Evolutionary conservation across 1,140 invertebrate genomes (phyloP), one percentile per base, ranked within the genome.

Genomic region (Nixonia krombeini): DNA sequence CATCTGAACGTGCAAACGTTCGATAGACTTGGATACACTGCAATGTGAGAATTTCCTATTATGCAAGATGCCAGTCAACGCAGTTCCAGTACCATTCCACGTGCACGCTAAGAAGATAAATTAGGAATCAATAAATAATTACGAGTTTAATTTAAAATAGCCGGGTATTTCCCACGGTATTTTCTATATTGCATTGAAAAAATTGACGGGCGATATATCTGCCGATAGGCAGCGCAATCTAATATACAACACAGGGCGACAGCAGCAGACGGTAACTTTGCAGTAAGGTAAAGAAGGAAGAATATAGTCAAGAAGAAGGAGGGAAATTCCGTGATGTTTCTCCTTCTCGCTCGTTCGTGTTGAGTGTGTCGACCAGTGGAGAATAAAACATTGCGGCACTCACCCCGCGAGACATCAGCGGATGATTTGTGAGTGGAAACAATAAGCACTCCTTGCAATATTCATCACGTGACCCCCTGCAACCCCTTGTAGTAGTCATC

Each of bases 351-450:
- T 46, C 44, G 33, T 52, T 46, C 42, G 26, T 45, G 37, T 67
- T 62, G 64, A 49, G 46, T 37, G 61, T 74, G 73, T 75, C 63
- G 69, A 72, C 58, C 69, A 52, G 38, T 21, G 66, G 50, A 76
- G 74, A 81, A 82, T 82, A 82, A 82, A 82, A 82, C 78, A 81
- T 82, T 57, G 77, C 66, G 66, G 70, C 42, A 57, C 49, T 33
- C 67, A 59, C 77, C 80, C 77, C 77, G 76, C 73, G 80, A 82
- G 80, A 83, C 80, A 81, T 81, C 67, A 77, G 76, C 66, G 78
- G 73, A 82, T 83, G 81, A 83, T 83, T 83, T 83, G 81, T 83
- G 81, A 83, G 80, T 74, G 73, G 79, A 83, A 83, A 83, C 81
- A 83, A 83, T 83, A 82, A 83, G 77, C 81, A 73, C 74, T 78